Evolutionary conservation across 2,113 vertebrate genomes (phyloP), one percentile per base, ranked within the genome.

Genomic region (Ia io): DNA sequence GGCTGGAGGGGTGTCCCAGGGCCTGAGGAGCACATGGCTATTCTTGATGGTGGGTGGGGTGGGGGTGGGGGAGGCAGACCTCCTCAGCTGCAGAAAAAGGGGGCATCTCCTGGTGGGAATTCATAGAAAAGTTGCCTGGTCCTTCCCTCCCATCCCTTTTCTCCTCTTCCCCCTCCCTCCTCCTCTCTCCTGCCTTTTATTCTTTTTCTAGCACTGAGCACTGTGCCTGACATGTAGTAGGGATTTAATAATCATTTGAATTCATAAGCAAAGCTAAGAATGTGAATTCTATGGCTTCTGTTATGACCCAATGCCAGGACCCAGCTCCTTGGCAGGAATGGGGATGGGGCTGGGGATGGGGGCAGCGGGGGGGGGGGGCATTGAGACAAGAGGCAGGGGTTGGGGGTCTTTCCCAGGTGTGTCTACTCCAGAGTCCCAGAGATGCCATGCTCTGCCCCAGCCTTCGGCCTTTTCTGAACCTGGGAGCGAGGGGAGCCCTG

Each of bases 251-350:
- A 42, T 61, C 8, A 49, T 80, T 61, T 69, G 71, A 82, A 30
- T 93, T 84, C 40, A 80, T 35, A 47, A 65, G 59, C 79, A 63
- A 80, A 87, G 44, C 10, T 37, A 65, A 90, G 80, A 85, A n/a
- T 56, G 61, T 42, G 42, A 49, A 35, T 42, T 83, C 76, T 51
- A 2, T 37, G 91, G 67, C n/a, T 71, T 88, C 63, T 78, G 63
- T 70, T 82, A 63, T 77, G 59, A 63, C 47, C 37, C 37, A 25
- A 42, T n/a, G 42, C 63, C 56, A 47, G 40, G 42, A 77, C 30
- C 51, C 76, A 67, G 73, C 12, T 67, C 32, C 53, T 61, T 67
- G 78, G 23, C 76, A n/a, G 23, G 35, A 11, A 23, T 17, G 79
- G 44, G 32, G 53, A 3, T 10, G 7, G 23, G 20, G 20, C 1